phyloP scores from a whole-genome alignment of 2,888 invertebrate genomes.

The Metalampra italica region DNA sequence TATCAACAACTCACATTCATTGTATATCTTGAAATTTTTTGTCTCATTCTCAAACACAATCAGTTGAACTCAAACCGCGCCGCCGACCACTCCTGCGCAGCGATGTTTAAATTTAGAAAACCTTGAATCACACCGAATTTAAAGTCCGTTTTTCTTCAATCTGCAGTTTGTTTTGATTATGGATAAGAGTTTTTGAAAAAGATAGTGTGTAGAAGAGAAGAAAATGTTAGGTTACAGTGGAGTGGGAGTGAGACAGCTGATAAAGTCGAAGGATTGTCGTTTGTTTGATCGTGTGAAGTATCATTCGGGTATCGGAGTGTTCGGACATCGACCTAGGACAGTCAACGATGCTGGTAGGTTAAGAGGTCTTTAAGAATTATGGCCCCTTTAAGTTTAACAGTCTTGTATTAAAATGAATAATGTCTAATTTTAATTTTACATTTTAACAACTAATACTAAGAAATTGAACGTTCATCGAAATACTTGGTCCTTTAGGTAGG shows the following conservation, averaged over 20 bases:
- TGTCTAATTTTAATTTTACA: too few species aligned
- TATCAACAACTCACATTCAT: conserved; percentile 9
- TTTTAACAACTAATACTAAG: too few species aligned
- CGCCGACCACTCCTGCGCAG: conserved; percentile 50
- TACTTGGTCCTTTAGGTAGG: too few species aligned
- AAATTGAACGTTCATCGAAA: too few species aligned
- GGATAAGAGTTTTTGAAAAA: background rate
- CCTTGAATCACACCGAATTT: conserved; percentile 31
- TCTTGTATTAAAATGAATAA: too few species aligned
- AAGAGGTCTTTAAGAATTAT: conserved; percentile 3
- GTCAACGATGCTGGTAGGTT: conserved; percentile 56
- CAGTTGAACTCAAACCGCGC: conserved; percentile 38
- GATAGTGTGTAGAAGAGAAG: conserved; percentile 17
- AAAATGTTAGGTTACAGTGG: conserved; percentile 50
- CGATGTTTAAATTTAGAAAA: conserved; percentile 30
- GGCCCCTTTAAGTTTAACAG: too few species aligned
- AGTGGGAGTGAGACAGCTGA: conserved; percentile 47
- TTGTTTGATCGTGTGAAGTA: conserved; percentile 52
- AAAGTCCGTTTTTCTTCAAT: background rate
- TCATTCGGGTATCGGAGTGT: conserved; percentile 78
- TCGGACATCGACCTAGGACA: conserved; percentile 75
- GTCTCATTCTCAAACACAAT: conserved; percentile 16
- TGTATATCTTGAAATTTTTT: conserved; percentile 20
- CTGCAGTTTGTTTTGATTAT: background rate
- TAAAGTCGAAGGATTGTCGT: conserved; percentile 43